Percentiles rank a stretch among this genome's conserved stretches.
phyloP scores from a whole-genome alignment of 2,797 vertebrate genomes.

The Propithecus deckenii region DNA sequence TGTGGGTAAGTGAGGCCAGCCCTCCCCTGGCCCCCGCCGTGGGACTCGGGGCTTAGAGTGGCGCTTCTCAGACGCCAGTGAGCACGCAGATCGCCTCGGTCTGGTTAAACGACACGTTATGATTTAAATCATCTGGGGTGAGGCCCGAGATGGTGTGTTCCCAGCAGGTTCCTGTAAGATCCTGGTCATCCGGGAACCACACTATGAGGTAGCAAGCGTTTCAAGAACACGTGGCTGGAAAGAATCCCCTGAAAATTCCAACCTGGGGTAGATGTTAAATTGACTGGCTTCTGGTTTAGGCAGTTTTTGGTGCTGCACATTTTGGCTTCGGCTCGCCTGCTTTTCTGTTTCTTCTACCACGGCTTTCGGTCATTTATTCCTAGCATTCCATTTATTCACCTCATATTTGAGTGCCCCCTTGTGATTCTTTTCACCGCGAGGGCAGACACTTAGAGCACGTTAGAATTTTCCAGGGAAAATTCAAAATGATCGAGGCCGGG shows the following conservation, averaged over 20 bases:
- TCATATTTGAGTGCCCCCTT: background rate
- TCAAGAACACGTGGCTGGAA: background rate
- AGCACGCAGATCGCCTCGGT: background rate
- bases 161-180: background rate
- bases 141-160: background rate
- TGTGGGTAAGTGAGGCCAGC: conserved; percentile 92
- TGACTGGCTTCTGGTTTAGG: background rate
- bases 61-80: background rate
- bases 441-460: background rate
- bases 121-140: background rate
- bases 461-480: conserved; percentile 1
- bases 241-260: background rate
- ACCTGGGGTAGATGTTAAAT: background rate
- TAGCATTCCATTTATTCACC: background rate
- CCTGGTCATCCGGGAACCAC: background rate
- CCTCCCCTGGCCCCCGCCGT: background rate
- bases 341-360: background rate
- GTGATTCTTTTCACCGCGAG: background rate
- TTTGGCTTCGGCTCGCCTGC: background rate
- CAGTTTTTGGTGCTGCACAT: background rate
- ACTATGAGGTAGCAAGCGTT: background rate
- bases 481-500: background rate
- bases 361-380: background rate
- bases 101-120: background rate
- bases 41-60: background rate